Evolutionary conservation across 2,113 vertebrate genomes (phyloP).

Genomic region (Prionailurus viverrinus): DNA sequence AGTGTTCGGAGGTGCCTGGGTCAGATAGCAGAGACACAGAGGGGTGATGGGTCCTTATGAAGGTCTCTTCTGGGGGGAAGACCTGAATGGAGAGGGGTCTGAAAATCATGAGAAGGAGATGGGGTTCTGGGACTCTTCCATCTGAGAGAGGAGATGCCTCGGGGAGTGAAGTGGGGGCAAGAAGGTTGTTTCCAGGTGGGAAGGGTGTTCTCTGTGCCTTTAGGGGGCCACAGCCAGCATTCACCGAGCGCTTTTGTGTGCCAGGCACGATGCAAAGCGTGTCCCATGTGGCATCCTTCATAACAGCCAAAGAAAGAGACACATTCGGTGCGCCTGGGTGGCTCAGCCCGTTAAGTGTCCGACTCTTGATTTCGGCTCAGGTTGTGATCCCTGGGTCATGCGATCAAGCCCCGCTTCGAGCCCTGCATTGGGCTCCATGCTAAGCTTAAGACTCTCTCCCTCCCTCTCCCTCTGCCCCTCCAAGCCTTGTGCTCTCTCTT

Average conservation of each 20-base stretch:
- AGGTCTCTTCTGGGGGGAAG: background rate
- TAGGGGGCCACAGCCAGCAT: background rate
- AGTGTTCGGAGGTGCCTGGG: background rate
- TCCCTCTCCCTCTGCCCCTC: too few relatives aligned
- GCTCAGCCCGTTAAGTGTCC: too few relatives aligned
- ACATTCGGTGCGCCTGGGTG: too few relatives aligned
- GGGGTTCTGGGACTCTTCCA: background rate
- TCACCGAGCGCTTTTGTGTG: rapidly evolving
- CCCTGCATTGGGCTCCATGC: too few relatives aligned
- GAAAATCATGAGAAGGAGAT: background rate
- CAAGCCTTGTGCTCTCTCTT: too few relatives aligned
- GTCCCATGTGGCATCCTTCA: rapidly evolving
- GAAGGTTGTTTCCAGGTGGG: background rate
- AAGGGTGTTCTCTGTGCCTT: background rate
- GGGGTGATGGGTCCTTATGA: background rate
- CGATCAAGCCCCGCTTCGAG: too few relatives aligned
- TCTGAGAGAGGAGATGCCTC: background rate
- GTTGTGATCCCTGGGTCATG: too few relatives aligned
- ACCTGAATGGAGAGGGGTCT: background rate
- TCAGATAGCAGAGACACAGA: background rate
- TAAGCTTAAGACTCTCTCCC: too few relatives aligned
- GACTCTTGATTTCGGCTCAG: too few relatives aligned
- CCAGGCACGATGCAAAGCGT: too few relatives aligned
- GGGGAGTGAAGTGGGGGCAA: rapidly evolving
- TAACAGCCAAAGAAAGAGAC: background rate